Conservation (phyloP, 2,888 invertebrate genomes). For the Trisateles emortualis region DNA sequence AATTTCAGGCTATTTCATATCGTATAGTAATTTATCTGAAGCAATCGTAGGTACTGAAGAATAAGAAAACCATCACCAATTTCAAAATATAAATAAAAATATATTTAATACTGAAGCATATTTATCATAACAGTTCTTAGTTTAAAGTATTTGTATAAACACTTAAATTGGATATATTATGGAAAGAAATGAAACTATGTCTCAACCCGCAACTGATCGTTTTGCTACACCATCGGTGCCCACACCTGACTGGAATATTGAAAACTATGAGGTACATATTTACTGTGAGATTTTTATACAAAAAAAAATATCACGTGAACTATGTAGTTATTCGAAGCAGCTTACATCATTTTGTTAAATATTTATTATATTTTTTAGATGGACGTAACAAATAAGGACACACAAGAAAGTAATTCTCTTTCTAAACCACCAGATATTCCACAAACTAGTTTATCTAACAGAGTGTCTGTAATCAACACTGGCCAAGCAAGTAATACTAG, state of each 20-base stretch:
- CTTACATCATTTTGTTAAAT: not conserved
- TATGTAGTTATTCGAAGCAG: not conserved
- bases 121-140: too few species aligned
- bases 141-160: too few species aligned
- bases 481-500: not conserved
- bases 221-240: slow-evolving; percentile 50
- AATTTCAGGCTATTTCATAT: too few species aligned
- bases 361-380: slow-evolving; percentile 16
- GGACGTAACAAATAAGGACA: slow-evolving; percentile 13
- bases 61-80: too few species aligned
- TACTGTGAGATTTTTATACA: not conserved
- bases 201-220: slow-evolving; percentile 19
- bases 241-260: slow-evolving; percentile 53
- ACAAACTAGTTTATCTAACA: slow-evolving; percentile 3
- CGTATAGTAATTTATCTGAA: too few species aligned
- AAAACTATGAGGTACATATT: slow-evolving; percentile 30
- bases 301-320: not conserved
- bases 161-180: too few species aligned
- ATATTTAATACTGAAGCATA: too few species aligned
- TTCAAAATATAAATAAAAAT: too few species aligned
- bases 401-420: not conserved
- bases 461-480: slow-evolving; percentile 20
- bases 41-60: too few species aligned
- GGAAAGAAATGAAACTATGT: not conserved
- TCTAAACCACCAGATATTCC: not conserved